These are phyloP conservation scores for Scrobipalpa atriplicella DNA, from an alignment of 2,888 invertebrate species.

Conservation along the genomic window DNA sequence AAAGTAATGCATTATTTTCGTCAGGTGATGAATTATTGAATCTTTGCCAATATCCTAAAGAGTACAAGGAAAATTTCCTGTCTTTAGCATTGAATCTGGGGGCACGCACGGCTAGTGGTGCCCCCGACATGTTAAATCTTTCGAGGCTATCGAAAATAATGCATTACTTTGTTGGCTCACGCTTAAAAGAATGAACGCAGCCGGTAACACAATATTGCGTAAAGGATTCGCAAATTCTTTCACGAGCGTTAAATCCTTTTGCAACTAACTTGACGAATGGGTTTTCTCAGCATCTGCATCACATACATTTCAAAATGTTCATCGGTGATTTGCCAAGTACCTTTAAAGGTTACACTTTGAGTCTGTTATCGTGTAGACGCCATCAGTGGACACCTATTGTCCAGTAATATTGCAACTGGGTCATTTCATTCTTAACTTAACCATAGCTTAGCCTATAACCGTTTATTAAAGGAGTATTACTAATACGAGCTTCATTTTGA, in stretches of 20 bases:
- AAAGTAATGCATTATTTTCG: no score
- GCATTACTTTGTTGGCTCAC: no score
- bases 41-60: no score
- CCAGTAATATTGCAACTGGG: not conserved
- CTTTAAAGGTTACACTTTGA: not conserved
- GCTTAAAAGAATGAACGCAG: no score
- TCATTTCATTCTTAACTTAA: not conserved
- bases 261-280: constrained; percentile 1
- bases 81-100: no score
- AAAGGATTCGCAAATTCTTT: not conserved
- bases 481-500: not conserved
- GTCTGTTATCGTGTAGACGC: not conserved
- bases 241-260: not conserved
- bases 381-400: constrained; percentile 16
- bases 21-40: no score
- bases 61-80: no score
- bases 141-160: no score
- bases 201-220: not conserved
- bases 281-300: not conserved
- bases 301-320: not conserved
- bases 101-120: no score
- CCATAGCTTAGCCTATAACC: not conserved
- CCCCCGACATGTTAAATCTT: no score
- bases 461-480: not conserved
- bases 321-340: not conserved